Evolutionary conservation across 2,888 invertebrate species (phyloP).

Genomic region (Galerucella pusilla): DNA sequence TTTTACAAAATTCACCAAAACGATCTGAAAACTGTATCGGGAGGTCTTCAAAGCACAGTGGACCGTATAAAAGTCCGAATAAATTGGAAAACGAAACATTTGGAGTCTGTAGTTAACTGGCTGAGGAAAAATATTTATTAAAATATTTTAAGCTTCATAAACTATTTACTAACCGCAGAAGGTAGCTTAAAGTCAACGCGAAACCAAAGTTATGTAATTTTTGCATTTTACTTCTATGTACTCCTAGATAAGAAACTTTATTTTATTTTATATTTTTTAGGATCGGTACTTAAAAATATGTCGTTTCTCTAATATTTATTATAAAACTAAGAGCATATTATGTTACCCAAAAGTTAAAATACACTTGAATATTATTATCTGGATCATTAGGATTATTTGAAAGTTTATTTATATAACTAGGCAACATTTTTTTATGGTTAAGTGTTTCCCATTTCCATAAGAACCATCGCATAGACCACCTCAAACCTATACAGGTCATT

Average conservation of each 20-base stretch:
- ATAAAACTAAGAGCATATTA: neutral
- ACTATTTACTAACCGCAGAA: neutral
- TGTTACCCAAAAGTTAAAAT: too few species aligned
- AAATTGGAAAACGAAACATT: constrained; percentile 59
- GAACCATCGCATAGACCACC: too few species aligned
- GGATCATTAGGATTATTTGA: too few species aligned
- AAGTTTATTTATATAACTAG: too few species aligned
- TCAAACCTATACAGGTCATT: too few species aligned
- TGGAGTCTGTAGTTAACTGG: constrained; percentile 58
- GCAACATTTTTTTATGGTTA: too few species aligned
- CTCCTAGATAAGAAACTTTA: neutral
- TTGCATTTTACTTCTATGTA: neutral
- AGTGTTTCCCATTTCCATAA: too few species aligned
- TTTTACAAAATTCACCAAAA: constrained; percentile 60
- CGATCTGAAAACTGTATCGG: constrained; percentile 57
- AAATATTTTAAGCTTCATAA: neutral
- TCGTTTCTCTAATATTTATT: neutral
- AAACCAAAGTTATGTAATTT: constrained; percentile 3
- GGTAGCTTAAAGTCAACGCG: neutral
- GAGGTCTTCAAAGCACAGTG: constrained; percentile 58
- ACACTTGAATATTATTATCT: too few species aligned
- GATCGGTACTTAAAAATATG: neutral
- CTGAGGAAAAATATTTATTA: constrained; percentile 50
- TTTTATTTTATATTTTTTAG: neutral
- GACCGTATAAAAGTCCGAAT: constrained; percentile 61